These are phyloP conservation scores for Sparidentex hasta DNA, from an alignment of 2,797 vertebrate genomes.

Conservation along the genomic window DNA sequence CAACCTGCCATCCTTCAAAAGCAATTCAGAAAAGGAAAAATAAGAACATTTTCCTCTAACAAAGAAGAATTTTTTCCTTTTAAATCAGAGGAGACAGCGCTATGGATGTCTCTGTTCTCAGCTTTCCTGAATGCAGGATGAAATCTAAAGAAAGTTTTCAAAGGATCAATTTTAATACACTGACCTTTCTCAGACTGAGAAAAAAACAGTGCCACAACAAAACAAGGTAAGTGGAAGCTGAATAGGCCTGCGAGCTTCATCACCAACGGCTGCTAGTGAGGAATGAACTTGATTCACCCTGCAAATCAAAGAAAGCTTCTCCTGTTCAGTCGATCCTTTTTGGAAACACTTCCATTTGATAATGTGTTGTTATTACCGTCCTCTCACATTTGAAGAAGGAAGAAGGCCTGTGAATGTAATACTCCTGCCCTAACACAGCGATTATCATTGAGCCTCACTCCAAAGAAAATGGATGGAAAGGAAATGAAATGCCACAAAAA, in stretches of 20 bases:
- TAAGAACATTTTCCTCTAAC: background rate
- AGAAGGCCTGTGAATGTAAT: background rate
- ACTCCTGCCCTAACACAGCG: background rate
- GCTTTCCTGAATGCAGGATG: background rate
- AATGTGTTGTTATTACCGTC: background rate
- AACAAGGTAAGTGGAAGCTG: conserved; percentile 41
- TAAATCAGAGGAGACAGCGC: conserved; percentile 2
- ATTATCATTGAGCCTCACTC: conserved; percentile 11
- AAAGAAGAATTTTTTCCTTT: conserved; percentile 7
- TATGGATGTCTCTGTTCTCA: background rate
- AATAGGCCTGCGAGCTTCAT: background rate
- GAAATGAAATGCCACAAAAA: conserved; percentile 46
- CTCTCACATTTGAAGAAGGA: conserved; percentile 1
- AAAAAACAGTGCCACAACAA: background rate
- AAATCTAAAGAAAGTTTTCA: background rate
- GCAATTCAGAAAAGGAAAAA: background rate
- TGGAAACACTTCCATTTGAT: background rate
- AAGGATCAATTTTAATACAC: background rate
- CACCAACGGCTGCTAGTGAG: background rate
- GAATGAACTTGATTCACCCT: background rate
- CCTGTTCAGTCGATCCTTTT: background rate
- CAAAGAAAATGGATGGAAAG: conserved; percentile 13
- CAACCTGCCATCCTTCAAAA: background rate
- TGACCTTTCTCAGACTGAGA: conserved; percentile 2
- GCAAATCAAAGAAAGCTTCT: conserved; percentile 1